Evolutionary conservation across 2,797 vertebrate species (phyloP), one percentile per base, ranked within the genome.

Genomic region (Neosalanx taihuensis): DNA sequence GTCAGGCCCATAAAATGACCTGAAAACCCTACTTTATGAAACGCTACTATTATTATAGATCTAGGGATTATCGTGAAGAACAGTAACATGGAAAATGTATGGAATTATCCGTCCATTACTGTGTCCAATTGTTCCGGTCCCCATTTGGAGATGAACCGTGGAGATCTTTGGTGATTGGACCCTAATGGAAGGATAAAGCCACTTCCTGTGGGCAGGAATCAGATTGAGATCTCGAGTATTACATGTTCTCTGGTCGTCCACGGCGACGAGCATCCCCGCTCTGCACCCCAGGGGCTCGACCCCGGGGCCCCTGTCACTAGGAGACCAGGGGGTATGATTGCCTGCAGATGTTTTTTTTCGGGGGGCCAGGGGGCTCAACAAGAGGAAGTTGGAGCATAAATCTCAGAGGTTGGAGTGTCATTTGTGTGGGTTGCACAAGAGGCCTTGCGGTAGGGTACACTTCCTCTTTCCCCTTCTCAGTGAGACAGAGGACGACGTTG

Each of bases 291-390:
- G 65, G 76, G 85, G 75, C 53, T 12, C 29, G 73, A 81, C 67
- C 81, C 71, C 67, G 51, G 71, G 35, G 20, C 67, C 77, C 71
- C 6, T 53, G 60, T 60, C 53, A 70, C 67, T 65, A 29, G 51
- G 70, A 72, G 64, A 57, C 79, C 30, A 72, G 81, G 80, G 83
- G 76, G 30, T 2, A 84, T 7, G 89, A 91, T 88, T 89, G 83
- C 80, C 82, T 87, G 83, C 89, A 89, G 86, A 89, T 87, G 86
- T 88, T 87, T 78, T 81, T 86, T 84, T 67, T 51, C n/a, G n/a
- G 51, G 81, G 79, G 79, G 81, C 78, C 81, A 74, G 61, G 61
- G 72, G 80, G n/a, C n/a, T n/a, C 81, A 86, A 87, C 62, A 9
- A 86, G 79, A 86, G 84, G 79, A 87, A 82, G 86, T 5, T 85